Base-by-base conservation (phyloP, 2,888 invertebrate species). In the Brachylomia viminalis region DNA sequence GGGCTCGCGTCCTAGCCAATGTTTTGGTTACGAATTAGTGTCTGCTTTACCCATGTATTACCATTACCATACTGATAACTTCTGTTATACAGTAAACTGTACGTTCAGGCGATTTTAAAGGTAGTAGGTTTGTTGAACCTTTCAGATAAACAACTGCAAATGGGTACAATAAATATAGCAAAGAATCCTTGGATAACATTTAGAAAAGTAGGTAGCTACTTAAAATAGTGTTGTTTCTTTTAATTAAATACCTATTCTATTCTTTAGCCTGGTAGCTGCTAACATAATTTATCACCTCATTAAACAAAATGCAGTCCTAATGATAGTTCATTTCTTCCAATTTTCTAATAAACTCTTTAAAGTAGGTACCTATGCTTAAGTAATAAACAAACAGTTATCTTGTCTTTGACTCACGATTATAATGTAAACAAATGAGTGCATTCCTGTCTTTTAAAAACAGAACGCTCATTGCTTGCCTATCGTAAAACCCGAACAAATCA, bases 401-500 rank as follows among this genome's bases (percentile, higher is more conserved):
- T 72, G 76, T 74, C 79, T 88, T 75, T 82, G 83, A 76, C 75
- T 82, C 75, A 80, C 74, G 72, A 68, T 74, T 76, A 71, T 49
- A 74, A 82, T 82, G 87, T 88, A 87, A 87, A 87, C 87, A 87
- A 88, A 88, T 72, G 56, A 82, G 77, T 86, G 82, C 88, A 87
- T 87, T 87, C 83, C 72, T 38, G 71, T 38, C 69, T 75, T 77
- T 58, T 72, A 83, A 83, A 82, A 86, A 85, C 87, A 86, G 80
- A 86, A 77, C 87, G 82, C 76, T 72, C 84, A 85, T 89, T 91
- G 91, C 88, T 89, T 75, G 79, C 59, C 81, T 91, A 87, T 87
- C 75, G 49, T 86, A 89, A 89, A 88, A 92, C 54, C 90, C 92
- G 86, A 78, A 90, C 72, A 79, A 88, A 79, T 83, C 72, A 23